Conservation (phyloP, 1,140 invertebrate species). For the Neelides sp. region DNA sequence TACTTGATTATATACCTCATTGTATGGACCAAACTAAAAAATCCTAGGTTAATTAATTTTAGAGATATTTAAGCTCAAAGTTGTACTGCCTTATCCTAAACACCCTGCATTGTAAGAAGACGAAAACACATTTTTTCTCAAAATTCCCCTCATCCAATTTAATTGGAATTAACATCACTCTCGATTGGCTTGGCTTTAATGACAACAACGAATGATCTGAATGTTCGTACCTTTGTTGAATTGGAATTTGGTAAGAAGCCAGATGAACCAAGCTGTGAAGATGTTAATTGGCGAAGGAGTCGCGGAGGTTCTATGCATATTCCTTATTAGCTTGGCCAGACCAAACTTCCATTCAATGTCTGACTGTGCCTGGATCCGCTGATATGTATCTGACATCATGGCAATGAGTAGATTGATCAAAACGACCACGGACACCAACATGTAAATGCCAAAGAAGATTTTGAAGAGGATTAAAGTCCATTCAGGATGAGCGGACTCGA, state of each 20-base stretch:
- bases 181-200: too few species aligned
- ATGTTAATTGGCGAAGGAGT: constrained; percentile 95
- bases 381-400: constrained; percentile 99
- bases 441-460: constrained; percentile 83
- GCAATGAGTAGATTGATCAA: constrained; percentile 97
- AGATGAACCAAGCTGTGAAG: constrained; percentile 81
- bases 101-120: too few species aligned
- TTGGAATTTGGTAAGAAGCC: constrained; percentile 64
- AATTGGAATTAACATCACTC: background rate
- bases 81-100: too few species aligned
- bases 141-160: background rate
- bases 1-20: too few species aligned
- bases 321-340: constrained; percentile 91
- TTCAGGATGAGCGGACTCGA: constrained; percentile 30
- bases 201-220: too few species aligned
- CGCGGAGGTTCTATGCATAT: constrained; percentile 95
- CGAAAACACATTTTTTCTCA: background rate
- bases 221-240: constrained; percentile 44
- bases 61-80: too few species aligned
- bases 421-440: constrained; percentile 94
- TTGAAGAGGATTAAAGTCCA: constrained; percentile 36
- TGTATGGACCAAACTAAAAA: too few species aligned
- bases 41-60: too few species aligned
- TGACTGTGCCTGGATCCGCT: constrained; percentile 97
- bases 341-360: constrained; percentile 99